Evolutionary conservation across 2,888 invertebrate genomes (phyloP).

Genomic region (Troides aeacus): DNA sequence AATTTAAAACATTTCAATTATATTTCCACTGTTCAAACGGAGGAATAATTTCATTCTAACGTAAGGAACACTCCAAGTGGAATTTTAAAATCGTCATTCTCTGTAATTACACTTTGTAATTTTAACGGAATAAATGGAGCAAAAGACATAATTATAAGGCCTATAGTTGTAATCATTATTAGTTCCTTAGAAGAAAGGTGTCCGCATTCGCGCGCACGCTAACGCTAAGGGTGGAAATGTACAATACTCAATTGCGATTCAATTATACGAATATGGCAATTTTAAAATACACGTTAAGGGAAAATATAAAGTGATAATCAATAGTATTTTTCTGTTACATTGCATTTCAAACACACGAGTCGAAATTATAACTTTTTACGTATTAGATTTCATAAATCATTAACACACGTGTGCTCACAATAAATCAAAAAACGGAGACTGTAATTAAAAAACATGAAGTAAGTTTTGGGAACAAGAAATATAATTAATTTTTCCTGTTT

Average conservation of each 20-base stretch:
- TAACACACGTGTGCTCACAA: constrained; percentile 59
- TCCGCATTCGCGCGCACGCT: constrained; percentile 68
- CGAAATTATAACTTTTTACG: constrained; percentile 6
- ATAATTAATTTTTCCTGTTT: constrained; percentile 75
- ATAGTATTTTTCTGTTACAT: constrained; percentile 3
- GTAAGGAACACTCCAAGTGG: constrained; percentile 49
- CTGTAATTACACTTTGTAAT: constrained; percentile 71
- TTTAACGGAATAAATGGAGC: constrained; percentile 67
- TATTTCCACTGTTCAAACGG: constrained; percentile 51
- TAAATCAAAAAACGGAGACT: constrained; percentile 66
- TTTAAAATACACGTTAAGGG: constrained; percentile 8
- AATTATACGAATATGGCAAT: constrained; percentile 43
- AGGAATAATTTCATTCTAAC: constrained; percentile 51
- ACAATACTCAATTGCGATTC: constrained; percentile 51
- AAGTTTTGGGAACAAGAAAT: constrained; percentile 66
- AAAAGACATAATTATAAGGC: constrained; percentile 73
- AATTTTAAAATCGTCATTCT: constrained; percentile 60
- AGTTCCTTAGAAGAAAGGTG: constrained; percentile 66
- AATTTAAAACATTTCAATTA: constrained; percentile 66
- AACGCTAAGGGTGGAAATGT: constrained; percentile 49
- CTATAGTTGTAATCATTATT: constrained; percentile 66
- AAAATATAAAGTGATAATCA: background rate
- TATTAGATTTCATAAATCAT: constrained; percentile 60
- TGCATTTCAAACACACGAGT: background rate
- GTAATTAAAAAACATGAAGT: constrained; percentile 74